Conservation (phyloP, 2,113 vertebrate genomes). For the Lampris incognitus region DNA sequence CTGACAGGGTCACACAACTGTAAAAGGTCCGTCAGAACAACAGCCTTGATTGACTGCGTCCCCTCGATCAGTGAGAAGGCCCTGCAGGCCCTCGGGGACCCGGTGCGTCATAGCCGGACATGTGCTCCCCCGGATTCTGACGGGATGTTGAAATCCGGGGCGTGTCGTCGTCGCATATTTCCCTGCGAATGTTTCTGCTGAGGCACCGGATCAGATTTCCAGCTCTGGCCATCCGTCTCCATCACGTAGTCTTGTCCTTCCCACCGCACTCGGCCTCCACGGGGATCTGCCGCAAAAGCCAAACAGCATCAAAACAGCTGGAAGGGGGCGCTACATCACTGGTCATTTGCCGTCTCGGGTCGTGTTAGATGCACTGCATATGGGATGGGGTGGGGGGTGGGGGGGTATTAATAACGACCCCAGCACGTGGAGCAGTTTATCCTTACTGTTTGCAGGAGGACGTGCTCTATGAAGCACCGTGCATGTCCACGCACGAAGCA, state of each 20-base stretch:
- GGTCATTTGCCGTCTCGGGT: slow-evolving; percentile 56
- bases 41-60: slow-evolving; percentile 57
- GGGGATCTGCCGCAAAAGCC: slow-evolving; percentile 67
- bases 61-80: slow-evolving; percentile 21
- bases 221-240: slow-evolving; percentile 82
- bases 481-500: neutral
- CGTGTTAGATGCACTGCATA: slow-evolving; percentile 38
- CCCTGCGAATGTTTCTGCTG: slow-evolving; percentile 69
- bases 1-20: neutral
- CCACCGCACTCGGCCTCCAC: slow-evolving; percentile 51
- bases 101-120: slow-evolving; percentile 65
- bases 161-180: slow-evolving; percentile 75
- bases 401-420: slow-evolving; percentile 54
- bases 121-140: slow-evolving; percentile 71
- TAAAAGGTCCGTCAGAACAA: slow-evolving; percentile 39
- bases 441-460: slow-evolving; percentile 41
- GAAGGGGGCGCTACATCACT: slow-evolving; percentile 57
- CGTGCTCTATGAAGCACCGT: slow-evolving; percentile 13
- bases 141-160: slow-evolving; percentile 75
- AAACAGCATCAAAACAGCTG: slow-evolving; percentile 73
- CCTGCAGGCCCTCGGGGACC: slow-evolving; percentile 50
- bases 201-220: slow-evolving; percentile 82
- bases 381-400: slow-evolving; percentile 61
- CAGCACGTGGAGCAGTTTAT: slow-evolving; percentile 54
- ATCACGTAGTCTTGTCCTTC: slow-evolving; percentile 81